A percentile compares a stretch with the other conserved stretches of the same genome.
phyloP scores from a whole-genome alignment of 2,797 vertebrate genomes.

The Hippopotamyrus pictus region DNA sequence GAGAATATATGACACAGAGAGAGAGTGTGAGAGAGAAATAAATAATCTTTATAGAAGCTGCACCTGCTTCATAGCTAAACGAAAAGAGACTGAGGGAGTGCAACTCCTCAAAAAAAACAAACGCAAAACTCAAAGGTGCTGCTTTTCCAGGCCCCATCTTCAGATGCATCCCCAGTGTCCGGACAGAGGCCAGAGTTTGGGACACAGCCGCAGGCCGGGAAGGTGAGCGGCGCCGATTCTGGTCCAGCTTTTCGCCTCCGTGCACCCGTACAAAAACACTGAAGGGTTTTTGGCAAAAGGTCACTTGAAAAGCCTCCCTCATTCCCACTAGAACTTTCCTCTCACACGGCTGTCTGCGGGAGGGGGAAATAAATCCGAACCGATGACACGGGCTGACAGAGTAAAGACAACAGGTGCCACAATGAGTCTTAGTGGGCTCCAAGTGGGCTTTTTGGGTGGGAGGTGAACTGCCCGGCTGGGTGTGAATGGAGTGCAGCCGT shows the following conservation, averaged over 20 bases:
- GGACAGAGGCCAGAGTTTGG: neutral
- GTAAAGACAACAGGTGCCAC: conserved; percentile 58
- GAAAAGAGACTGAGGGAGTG: neutral
- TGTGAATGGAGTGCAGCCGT: conserved; percentile 29
- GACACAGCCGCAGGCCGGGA: neutral
- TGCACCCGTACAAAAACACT: neutral
- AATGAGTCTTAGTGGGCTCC: conserved; percentile 49
- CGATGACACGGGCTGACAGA: conserved; percentile 46
- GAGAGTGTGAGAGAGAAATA: conserved; percentile 26
- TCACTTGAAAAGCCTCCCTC: neutral
- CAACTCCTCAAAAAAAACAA: neutral
- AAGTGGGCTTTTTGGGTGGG: conserved; percentile 40
- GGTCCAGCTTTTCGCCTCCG: neutral
- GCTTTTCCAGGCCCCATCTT: neutral
- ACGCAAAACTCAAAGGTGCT: neutral
- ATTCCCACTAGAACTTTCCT: neutral
- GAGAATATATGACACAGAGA: neutral
- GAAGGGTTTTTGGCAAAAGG: neutral
- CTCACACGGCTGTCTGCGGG: neutral
- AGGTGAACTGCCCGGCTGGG: conserved; percentile 48
- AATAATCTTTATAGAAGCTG: conserved; percentile 30
- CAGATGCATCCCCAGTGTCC: neutral
- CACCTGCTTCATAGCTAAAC: neutral
- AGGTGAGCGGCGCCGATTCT: neutral
- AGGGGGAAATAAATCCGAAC: conserved; percentile 53